A percentile compares a stretch with the other conserved stretches of the same genome.
These are phyloP conservation scores for Zalophus californianus DNA, from an alignment of 2,797 vertebrate species.

Conservation along the genomic window DNA sequence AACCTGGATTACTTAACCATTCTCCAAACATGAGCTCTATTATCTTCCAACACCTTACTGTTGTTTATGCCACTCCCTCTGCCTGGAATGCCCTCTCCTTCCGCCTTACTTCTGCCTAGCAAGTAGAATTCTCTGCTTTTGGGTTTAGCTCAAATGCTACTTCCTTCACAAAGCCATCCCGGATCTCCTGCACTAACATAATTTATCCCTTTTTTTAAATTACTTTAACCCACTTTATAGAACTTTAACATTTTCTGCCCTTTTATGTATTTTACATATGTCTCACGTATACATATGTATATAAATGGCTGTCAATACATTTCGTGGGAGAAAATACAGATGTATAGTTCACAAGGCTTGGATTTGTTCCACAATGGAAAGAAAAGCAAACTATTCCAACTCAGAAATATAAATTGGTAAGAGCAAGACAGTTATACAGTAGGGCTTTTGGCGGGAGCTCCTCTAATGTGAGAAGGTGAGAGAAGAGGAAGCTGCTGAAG, in stretches of 20 bases:
- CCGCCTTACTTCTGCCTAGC: not conserved
- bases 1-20: not conserved
- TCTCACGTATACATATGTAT: too few relatives aligned
- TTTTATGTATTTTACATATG: too few relatives aligned
- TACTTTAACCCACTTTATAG: not conserved
- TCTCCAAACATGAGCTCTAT: not conserved
- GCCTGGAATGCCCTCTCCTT: not conserved
- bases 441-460: too few relatives aligned
- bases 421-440: too few relatives aligned
- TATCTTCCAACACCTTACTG: not conserved
- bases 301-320: too few relatives aligned
- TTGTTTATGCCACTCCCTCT: not conserved
- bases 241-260: not conserved
- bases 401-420: too few relatives aligned
- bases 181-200: not conserved
- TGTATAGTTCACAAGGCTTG: too few relatives aligned
- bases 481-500: too few relatives aligned
- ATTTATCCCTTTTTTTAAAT: constrained; percentile 12
- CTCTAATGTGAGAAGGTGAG: too few relatives aligned
- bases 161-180: not conserved
- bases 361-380: too few relatives aligned
- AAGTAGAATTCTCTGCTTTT: not conserved
- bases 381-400: too few relatives aligned
- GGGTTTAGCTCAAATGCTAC: not conserved
- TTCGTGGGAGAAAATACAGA: too few relatives aligned